Evolutionary conservation across 1,140 invertebrate species (phyloP), one percentile per base, ranked within the genome.

Genomic region (Caenorhabditis latens): DNA sequence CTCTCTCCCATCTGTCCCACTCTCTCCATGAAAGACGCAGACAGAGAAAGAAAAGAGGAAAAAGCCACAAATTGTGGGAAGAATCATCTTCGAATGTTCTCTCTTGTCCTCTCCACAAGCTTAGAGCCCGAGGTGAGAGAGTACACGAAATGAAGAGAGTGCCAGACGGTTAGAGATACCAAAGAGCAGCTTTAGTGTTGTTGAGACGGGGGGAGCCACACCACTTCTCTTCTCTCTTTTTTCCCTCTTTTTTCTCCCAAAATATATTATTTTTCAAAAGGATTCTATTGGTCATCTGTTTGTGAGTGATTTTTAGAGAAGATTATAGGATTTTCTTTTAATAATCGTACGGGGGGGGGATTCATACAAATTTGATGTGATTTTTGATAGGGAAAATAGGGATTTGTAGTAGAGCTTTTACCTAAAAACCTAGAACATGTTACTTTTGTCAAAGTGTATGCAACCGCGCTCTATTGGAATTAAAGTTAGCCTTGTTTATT

Each of bases 71-170:
- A 50, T 53, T 79, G 71, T 79, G 71, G 46, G 71, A 32, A 32
- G 32, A 79, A 79, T 79, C 61, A 63, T 63, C 61, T 63, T 40
- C 24, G n/a, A 63, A 63, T 63, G 61, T 63, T 63, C 61, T 21
- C 71, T 42, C 16, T 71, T 79, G 11, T 46, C 42, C 16, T 53
- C 71, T 4, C 71, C 46, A 32, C 71, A 24, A 50, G 71, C 71
- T 53, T 79, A 24, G 61, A 63, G 32, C 61, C 14, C 4, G 61
- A 32, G 21, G 63, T 7, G 40, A 79, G 14, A 50, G 40, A 79
- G 21, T 14, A 24, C 24, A 7, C 1, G 46, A 79, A 21, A 50
- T 14, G 32, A 21, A 50, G 71, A 79, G 71, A 50, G 43, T 11
- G 16, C 40, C 14, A 11, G 24, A 24, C 14, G 11, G 19, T 8